These are phyloP conservation scores for Apis dorsata DNA, from an alignment of 1,140 invertebrate species.

Conservation along the genomic window DNA sequence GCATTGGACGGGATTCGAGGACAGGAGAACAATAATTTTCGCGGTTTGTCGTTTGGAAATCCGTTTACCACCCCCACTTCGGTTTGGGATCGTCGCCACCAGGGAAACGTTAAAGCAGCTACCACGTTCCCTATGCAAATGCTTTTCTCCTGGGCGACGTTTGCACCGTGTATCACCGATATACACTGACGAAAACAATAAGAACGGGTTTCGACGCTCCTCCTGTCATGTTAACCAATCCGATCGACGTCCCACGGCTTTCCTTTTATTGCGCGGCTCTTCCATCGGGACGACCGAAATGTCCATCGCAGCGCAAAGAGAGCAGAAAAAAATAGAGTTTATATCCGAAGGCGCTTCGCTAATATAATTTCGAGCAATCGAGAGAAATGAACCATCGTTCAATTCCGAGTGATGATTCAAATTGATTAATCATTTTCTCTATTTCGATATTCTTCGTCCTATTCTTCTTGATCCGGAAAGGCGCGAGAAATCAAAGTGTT, in stretches of 20 bases:
- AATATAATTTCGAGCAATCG: background rate
- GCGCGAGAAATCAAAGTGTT: no score
- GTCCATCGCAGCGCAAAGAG: background rate
- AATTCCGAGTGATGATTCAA: background rate
- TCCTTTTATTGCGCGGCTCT: background rate
- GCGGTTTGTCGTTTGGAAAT: background rate
- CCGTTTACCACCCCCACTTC: background rate
- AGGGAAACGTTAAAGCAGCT: background rate
- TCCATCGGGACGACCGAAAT: background rate
- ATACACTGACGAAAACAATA: conserved; percentile 9
- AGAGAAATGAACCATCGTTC: conserved; percentile 19
- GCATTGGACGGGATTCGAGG: background rate
- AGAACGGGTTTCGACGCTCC: background rate
- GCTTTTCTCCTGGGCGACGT: background rate
- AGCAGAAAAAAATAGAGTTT: background rate
- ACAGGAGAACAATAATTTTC: background rate
- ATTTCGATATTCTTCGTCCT: no score
- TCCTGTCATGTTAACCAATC: background rate
- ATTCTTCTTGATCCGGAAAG: background rate
- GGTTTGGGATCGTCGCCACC: background rate
- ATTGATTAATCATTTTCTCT: background rate
- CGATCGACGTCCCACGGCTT: conserved; percentile 1
- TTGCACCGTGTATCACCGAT: background rate
- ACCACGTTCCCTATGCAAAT: background rate
- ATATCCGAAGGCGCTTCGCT: background rate